Percentiles rank a stretch among this genome's conserved stretches.
phyloP scores from a whole-genome alignment of 1,140 invertebrate genomes.

The Archegozetes longisetosus region DNA sequence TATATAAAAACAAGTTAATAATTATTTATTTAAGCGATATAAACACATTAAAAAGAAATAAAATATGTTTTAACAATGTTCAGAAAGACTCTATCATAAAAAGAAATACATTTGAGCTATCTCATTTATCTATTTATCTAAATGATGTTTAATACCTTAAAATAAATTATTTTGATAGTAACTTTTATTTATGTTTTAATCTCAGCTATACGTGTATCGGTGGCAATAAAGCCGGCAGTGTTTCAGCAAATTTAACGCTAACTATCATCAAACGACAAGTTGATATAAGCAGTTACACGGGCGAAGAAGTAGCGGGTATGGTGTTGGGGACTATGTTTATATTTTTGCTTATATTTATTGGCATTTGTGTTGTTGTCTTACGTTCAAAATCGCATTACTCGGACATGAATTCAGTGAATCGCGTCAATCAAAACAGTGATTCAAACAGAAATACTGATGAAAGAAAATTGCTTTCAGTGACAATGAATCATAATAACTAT shows the following conservation, averaged over 20 bases:
- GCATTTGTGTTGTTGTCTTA: constrained; percentile 37
- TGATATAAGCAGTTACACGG: constrained; percentile 58
- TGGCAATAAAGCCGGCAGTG: constrained; percentile 73
- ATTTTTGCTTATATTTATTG: constrained; percentile 53
- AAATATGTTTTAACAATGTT: too few species aligned
- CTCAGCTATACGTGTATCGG: constrained; percentile 48
- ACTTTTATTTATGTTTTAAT: too few species aligned
- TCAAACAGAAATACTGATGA: neutral
- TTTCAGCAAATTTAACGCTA: constrained; percentile 77
- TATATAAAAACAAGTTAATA: too few species aligned
- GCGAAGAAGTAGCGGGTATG: constrained; percentile 65
- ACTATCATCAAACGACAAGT: constrained; percentile 45
- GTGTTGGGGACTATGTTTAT: constrained; percentile 61
- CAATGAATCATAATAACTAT: neutral
- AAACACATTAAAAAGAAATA: too few species aligned
- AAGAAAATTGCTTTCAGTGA: neutral
- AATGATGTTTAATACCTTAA: too few species aligned
- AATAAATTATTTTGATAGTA: too few species aligned
- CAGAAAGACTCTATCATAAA: too few species aligned
- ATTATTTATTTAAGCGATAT: too few species aligned
- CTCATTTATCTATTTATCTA: too few species aligned
- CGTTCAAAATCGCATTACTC: constrained; percentile 8
- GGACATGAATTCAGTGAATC: neutral
- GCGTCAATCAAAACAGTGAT: neutral
- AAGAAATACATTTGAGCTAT: too few species aligned